A percentile compares a stretch with the other conserved stretches of the same genome.
Conservation (phyloP, 2,113 vertebrate species). For the Callithrix jacchus region DNA sequence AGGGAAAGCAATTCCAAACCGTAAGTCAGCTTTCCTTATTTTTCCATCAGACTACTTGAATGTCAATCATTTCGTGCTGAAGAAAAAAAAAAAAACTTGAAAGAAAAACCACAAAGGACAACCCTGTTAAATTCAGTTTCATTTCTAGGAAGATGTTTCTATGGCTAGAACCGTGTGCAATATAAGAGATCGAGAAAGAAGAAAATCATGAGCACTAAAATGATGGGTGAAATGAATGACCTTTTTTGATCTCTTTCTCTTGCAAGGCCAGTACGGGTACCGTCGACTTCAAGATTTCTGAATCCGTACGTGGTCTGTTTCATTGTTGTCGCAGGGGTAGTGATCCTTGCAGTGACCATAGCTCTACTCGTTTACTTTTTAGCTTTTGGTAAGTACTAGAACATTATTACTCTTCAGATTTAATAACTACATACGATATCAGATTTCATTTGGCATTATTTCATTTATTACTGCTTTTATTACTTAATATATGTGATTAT, state of each 20-base stretch:
- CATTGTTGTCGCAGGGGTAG: constrained; percentile 65
- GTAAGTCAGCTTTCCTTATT: background rate
- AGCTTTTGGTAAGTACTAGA: constrained; percentile 79
- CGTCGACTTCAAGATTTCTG: constrained; percentile 70
- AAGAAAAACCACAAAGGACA: background rate
- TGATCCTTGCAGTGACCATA: constrained; percentile 73
- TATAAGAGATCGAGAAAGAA: background rate
- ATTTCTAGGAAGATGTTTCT: background rate
- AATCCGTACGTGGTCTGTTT: constrained; percentile 79
- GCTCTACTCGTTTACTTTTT: constrained; percentile 82
- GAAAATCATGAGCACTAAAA: background rate
- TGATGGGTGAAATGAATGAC: background rate
- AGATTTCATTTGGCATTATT: background rate
- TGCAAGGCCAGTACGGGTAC: constrained; percentile 48
- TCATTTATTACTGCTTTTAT: background rate
- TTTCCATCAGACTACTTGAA: background rate
- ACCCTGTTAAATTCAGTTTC: background rate
- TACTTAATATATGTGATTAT: background rate
- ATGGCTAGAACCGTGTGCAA: background rate
- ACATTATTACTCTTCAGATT: background rate
- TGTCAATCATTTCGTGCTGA: background rate
- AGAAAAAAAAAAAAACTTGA: background rate
- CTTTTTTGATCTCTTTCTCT: background rate
- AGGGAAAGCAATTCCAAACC: background rate
- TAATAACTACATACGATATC: background rate